Percentiles rank a stretch among this genome's conserved stretches.
Evolutionary conservation across 2,888 invertebrate genomes (phyloP).

Genomic region (Caenorhabditis sp.): DNA sequence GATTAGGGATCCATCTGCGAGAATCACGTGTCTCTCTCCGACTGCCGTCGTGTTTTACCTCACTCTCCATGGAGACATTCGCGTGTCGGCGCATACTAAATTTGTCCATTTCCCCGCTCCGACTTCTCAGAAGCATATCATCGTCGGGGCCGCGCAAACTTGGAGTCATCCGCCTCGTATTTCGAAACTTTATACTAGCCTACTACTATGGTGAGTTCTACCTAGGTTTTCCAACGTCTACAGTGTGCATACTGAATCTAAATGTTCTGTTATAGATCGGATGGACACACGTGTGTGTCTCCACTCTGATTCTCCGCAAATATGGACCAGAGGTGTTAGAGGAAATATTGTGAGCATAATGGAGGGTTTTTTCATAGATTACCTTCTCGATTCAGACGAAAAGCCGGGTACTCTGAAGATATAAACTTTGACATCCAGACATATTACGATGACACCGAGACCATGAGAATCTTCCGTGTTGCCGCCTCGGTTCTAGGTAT

Average conservation of each 20-base stretch:
- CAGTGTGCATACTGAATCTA: no score
- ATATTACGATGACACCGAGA: constrained; percentile 78
- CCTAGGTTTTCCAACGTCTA: no score
- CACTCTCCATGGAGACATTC: constrained; percentile 5
- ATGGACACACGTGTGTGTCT: constrained; percentile 77
- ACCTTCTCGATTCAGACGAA: constrained; percentile 65
- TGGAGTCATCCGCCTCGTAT: constrained; percentile 1
- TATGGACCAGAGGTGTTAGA: constrained; percentile 74
- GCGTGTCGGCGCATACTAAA: constrained; percentile 52
- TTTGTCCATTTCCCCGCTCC: constrained; percentile 5
- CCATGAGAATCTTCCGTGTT: constrained; percentile 76
- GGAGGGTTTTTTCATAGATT: background rate
- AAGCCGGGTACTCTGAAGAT: constrained; percentile 74
- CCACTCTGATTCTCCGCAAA: constrained; percentile 69
- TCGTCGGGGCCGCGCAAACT: constrained; percentile 2
- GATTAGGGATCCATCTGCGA: constrained; percentile 16
- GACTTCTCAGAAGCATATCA: constrained; percentile 1
- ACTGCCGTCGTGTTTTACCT: constrained; percentile 22
- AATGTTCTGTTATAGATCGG: constrained; percentile 75
- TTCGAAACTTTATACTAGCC: constrained; percentile 25
- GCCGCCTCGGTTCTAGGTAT: constrained; percentile 74
- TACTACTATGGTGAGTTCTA: constrained; percentile 18
- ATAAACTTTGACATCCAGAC: constrained; percentile 73
- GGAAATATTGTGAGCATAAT: constrained; percentile 71
- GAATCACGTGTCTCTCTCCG: constrained; percentile 7